These are phyloP conservation scores for Syngnathus typhle DNA, from an alignment of 2,113 vertebrate species.

Conservation along the genomic window DNA sequence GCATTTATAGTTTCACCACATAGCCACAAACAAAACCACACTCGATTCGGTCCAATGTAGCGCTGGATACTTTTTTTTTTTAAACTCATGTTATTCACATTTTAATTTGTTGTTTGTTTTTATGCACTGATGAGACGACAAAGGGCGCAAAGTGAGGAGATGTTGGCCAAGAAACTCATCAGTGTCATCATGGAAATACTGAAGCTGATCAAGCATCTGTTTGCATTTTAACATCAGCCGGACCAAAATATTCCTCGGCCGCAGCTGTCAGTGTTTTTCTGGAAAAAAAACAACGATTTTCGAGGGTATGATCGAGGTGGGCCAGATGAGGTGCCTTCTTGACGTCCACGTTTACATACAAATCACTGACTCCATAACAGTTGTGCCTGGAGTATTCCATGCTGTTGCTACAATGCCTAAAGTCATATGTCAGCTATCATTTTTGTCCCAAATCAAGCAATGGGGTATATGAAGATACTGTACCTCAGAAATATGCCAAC, in stretches of 20 bases:
- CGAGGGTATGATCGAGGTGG: conserved; percentile 25
- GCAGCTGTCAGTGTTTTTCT: conserved; percentile 25
- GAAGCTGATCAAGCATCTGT: conserved; percentile 39
- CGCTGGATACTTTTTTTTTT: conserved; percentile 39
- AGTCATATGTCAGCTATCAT: background rate
- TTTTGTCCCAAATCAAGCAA: background rate
- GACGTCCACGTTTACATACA: background rate
- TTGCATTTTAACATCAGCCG: conserved; percentile 34
- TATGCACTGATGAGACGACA: conserved; percentile 33
- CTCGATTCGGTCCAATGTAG: conserved; percentile 26
- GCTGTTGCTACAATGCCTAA: background rate
- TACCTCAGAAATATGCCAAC: background rate
- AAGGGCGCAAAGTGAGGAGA: conserved; percentile 20
- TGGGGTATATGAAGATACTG: background rate
- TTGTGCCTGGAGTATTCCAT: background rate
- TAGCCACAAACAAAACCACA: conserved; percentile 11
- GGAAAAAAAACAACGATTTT: conserved; percentile 7
- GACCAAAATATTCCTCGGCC: conserved; percentile 11
- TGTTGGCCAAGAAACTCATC: conserved; percentile 13
- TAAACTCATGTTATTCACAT: conserved; percentile 11
- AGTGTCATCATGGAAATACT: conserved; percentile 5
- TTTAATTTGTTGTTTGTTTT: conserved; percentile 22
- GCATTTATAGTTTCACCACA: conserved; percentile 24
- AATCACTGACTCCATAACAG: background rate
- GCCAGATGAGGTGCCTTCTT: conserved; percentile 13